Conservation (phyloP, 1,140 invertebrate species). For the Atta cephalotes region DNA sequence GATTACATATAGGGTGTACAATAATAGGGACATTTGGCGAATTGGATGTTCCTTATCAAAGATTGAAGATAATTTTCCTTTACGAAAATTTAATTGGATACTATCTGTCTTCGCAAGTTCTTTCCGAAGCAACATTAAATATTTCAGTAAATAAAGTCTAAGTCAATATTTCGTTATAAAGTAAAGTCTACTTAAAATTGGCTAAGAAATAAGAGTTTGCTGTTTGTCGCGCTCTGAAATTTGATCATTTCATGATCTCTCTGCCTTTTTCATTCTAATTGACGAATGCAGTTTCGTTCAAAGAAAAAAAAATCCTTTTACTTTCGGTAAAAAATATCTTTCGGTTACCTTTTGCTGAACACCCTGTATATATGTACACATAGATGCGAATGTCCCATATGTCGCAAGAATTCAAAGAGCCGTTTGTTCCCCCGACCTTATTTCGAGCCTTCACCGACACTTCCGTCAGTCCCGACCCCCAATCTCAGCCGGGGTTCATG, state of each 20-base stretch:
- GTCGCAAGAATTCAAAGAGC: conserved; percentile 50
- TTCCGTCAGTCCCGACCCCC: conserved; percentile 32
- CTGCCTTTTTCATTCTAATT: conserved; percentile 20
- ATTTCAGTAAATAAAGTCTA: neutral
- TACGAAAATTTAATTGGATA: conserved; percentile 1
- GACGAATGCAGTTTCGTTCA: conserved; percentile 1
- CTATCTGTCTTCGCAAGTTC: neutral
- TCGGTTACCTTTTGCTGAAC: neutral
- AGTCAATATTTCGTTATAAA: conserved; percentile 16
- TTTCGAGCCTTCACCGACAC: conserved; percentile 50
- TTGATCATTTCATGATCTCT: neutral
- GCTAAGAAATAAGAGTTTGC: neutral
- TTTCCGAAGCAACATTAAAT: neutral
- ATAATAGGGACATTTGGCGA: conserved; percentile 33
- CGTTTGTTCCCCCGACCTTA: conserved; percentile 49
- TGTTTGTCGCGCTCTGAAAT: neutral
- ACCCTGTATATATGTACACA: conserved; percentile 45
- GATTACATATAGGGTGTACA: conserved; percentile 50
- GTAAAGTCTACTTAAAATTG: neutral
- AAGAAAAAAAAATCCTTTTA: neutral
- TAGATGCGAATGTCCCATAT: conserved; percentile 53
- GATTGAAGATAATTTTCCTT: conserved; percentile 18
- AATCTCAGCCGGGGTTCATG: conserved; percentile 35
- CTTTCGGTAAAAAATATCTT: neutral
- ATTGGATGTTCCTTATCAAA: conserved; percentile 5